Evolutionary conservation across 2,888 invertebrate genomes (phyloP), one percentile per base, ranked within the genome.

Genomic region (Tiliacea citrago): DNA sequence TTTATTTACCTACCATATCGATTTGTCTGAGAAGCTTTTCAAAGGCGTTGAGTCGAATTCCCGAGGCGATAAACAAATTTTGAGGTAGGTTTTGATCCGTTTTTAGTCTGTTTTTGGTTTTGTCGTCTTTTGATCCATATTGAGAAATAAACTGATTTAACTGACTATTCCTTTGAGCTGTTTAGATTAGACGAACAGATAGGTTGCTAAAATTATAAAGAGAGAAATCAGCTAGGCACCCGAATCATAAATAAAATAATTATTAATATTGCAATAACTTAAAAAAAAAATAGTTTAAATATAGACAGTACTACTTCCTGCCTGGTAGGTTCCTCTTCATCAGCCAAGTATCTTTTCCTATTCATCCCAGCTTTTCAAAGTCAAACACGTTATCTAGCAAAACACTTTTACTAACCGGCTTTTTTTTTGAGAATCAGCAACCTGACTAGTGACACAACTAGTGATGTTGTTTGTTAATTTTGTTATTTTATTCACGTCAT

Each of bases 1-100:
- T 83, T 81, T 85, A 89, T 89, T 88, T 88, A 87, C 84, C 66
- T 88, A 86, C 84, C 68, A 58, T 77, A 85, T 83, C 79, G 79
- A 86, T 89, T 89, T 83, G 63, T 79, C 71, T 81, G 81, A 70
- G 73, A 67, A 68, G 67, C 73, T 47, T 80, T 86, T 45, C 7
- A 63, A 60, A 75, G 73, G 85, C 69, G 75, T 69, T 68, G 69
- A 74, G 35, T 66, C 69, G 81, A 74, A 84, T 84, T 84, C 71
- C 55, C 61, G 68, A 70, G n/a, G 60, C n/a, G 57, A 67, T 81
- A 60, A 60, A 83, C 68, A 70, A 60, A 62, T 84, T 83, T 71
- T 21, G 51, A 57, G 53, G 45, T 39, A 35, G 12, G 18, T 75
- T 76, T 81, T 81, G 42, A 49, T 75, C 29, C 35, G 12, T 74